These are phyloP conservation scores for Heterodera schachtii DNA, from an alignment of 1,140 invertebrate species.

Conservation along the genomic window DNA sequence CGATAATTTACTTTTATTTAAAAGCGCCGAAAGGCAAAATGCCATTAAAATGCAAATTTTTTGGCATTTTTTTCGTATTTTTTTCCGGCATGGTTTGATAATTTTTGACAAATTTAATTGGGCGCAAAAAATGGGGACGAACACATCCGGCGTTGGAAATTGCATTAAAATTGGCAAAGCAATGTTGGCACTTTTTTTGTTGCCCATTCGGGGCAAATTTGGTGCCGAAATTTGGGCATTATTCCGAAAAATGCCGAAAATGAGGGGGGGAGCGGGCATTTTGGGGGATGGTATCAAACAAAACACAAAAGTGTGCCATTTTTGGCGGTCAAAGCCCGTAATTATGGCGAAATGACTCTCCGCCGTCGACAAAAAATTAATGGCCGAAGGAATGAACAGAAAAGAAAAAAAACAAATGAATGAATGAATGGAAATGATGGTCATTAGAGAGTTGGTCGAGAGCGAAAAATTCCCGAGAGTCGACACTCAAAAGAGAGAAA, in stretches of 20 bases:
- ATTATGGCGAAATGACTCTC: constrained; percentile 1
- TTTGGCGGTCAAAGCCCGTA: background rate
- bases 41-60: background rate
- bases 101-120: background rate
- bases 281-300: background rate
- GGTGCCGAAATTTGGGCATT: no score
- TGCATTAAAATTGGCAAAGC: background rate
- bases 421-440: no score
- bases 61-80: background rate
- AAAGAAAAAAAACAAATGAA: no score
- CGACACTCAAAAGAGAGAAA: no score
- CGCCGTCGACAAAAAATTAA: background rate
- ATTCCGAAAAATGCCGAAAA: background rate
- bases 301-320: background rate
- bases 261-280: no score
- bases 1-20: constrained; percentile 1
- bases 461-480: no score
- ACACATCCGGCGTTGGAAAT: background rate
- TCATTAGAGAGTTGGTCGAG: no score
- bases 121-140: no score
- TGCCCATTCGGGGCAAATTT: no score
- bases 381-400: background rate
- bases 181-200: no score
- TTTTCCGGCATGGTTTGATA: background rate
- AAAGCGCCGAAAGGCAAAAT: background rate